Evolutionary conservation across 30 jellyfish, hydroid and myxozoan species (phyloP).

Genomic region (Aurelia sp.): DNA sequence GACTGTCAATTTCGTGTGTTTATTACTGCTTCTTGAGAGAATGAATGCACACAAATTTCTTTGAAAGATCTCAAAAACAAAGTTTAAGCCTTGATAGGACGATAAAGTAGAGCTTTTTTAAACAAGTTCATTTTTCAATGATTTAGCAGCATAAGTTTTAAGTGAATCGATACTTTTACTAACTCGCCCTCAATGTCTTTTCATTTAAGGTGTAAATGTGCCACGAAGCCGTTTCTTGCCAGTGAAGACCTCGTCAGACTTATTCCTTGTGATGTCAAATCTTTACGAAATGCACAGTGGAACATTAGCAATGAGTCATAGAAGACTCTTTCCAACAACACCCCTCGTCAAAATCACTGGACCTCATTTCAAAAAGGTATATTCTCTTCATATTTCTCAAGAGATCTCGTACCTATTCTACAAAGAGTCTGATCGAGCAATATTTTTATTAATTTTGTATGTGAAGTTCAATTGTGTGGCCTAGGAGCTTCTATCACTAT

Average conservation of each 20-base stretch:
- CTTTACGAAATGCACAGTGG: constrained; percentile 91
- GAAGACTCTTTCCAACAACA: constrained; percentile 84
- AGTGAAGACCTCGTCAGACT: constrained; percentile 93
- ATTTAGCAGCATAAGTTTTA: neutral
- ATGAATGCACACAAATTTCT: no score
- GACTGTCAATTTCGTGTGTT: no score
- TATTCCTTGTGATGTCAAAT: constrained; percentile 90
- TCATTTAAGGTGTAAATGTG: constrained; percentile 85
- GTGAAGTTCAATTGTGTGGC: no score
- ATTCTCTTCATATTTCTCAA: neutral
- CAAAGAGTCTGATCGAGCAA: no score
- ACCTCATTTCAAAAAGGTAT: constrained; percentile 80
- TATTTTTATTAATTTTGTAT: no score
- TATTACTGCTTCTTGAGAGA: no score
- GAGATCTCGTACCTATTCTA: no score
- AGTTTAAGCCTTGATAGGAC: no score
- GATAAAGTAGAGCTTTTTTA: no score
- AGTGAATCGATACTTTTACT: neutral
- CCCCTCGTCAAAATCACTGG: constrained; percentile 95
- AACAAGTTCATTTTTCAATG: neutral
- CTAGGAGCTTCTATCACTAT: no score
- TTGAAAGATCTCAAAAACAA: no score
- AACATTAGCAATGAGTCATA: constrained; percentile 82
- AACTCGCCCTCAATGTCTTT: neutral
- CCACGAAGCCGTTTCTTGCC: constrained; percentile 99